A percentile compares a stretch with the other conserved stretches of the same genome.
phyloP scores from a whole-genome alignment of 1,140 invertebrate species.

The Tetragonula clypearis region DNA sequence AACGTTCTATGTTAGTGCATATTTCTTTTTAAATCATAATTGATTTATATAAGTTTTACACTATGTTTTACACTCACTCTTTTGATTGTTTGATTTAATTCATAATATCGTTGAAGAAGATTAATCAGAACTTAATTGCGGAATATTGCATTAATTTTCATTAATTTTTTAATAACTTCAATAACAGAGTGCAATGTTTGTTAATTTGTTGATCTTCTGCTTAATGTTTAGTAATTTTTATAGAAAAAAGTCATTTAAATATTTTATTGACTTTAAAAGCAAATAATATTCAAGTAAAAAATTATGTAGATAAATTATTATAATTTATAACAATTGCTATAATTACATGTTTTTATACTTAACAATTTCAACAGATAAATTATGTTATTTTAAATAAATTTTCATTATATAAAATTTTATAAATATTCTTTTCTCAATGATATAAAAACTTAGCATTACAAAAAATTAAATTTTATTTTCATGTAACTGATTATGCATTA shows the following conservation, averaged over 20 bases:
- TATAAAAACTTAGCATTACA: background rate
- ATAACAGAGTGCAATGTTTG: background rate
- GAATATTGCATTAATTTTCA: constrained; percentile 28
- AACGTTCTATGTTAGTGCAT: background rate
- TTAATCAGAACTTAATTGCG: constrained; percentile 15
- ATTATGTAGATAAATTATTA: background rate
- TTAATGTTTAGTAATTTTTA: background rate
- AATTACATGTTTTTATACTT: background rate
- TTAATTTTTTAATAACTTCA: constrained; percentile 22
- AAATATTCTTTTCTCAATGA: background rate
- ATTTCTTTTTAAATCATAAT: background rate
- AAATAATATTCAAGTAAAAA: background rate
- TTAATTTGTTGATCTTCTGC: background rate
- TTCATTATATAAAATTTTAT: background rate
- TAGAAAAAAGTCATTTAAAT: background rate
- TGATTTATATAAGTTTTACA: background rate
- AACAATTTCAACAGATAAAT: background rate
- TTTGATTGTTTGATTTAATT: background rate
- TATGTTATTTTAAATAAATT: background rate
- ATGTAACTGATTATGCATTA: background rate
- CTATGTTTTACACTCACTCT: background rate
- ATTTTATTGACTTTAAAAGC: background rate
- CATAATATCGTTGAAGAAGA: background rate
- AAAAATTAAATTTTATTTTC: background rate
- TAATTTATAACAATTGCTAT: background rate